Conservation (phyloP, 1,140 invertebrate genomes). For the Anastrepha ludens region DNA sequence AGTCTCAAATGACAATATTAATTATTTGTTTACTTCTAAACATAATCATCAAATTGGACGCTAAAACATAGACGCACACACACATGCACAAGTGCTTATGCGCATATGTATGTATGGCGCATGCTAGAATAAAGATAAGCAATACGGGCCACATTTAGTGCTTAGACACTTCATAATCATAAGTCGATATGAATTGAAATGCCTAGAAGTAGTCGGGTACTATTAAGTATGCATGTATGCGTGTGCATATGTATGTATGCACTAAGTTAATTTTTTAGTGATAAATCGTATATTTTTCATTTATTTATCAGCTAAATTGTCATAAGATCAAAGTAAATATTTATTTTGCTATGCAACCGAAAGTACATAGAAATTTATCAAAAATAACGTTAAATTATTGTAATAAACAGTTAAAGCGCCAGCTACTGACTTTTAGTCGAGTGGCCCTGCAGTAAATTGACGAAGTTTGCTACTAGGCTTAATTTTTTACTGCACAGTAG, state of each 20-base stretch:
- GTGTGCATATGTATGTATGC: background rate
- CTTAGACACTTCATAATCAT: conserved; percentile 22
- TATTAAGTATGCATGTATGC: background rate
- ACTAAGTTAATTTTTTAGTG: background rate
- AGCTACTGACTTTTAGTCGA: background rate
- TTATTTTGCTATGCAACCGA: conserved; percentile 26
- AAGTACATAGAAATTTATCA: conserved; percentile 20
- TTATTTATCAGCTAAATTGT: conserved; percentile 45
- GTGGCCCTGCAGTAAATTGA: too few relatives aligned
- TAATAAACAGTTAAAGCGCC: conserved; percentile 50
- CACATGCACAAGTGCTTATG: background rate
- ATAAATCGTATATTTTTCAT: conserved; percentile 12
- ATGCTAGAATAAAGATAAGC: conserved; percentile 12
- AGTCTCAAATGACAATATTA: conserved; percentile 48
- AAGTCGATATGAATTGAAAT: conserved; percentile 17
- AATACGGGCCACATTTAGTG: background rate
- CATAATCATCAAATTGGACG: conserved; percentile 20
- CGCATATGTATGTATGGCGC: background rate
- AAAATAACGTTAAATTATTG: conserved; percentile 26
- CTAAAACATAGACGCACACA: background rate
- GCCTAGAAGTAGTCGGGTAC: background rate
- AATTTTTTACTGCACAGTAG: background rate
- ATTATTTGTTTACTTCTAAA: conserved; percentile 48
- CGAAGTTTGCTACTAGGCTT: background rate
- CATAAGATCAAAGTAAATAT: conserved; percentile 44